phyloP scores from a whole-genome alignment of 2,113 vertebrate genomes.

The Dasyornis broadbenti region DNA sequence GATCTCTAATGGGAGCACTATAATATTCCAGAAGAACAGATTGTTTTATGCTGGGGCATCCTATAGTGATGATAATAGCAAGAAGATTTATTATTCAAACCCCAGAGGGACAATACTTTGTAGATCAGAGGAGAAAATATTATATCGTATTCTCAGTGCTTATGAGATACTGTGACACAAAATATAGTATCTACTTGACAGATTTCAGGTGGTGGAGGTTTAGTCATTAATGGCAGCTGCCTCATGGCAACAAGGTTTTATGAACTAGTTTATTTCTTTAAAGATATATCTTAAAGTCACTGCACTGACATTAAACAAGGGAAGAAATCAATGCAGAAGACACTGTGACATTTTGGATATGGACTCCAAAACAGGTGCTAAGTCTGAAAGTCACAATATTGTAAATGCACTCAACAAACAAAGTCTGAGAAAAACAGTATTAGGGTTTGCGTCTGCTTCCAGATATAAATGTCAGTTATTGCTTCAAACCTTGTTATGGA shows the following conservation, averaged over 20 bases:
- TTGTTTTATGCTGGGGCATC: background rate
- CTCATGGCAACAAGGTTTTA: background rate
- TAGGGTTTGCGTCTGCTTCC: background rate
- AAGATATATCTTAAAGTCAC: background rate
- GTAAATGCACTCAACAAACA: background rate
- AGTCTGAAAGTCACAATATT: slow-evolving; percentile 6
- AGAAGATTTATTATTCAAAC: slow-evolving; percentile 14
- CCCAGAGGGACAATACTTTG: background rate
- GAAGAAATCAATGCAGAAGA: slow-evolving; percentile 18
- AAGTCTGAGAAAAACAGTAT: background rate
- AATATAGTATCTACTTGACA: background rate
- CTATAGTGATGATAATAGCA: background rate
- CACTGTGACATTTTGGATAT: background rate
- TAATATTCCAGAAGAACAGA: slow-evolving; percentile 1
- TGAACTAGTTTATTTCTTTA: background rate
- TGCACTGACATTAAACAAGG: background rate
- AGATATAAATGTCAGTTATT: background rate
- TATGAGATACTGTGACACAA: background rate
- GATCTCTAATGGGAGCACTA: background rate
- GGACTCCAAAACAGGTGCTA: background rate
- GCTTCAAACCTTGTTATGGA: background rate
- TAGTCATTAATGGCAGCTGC: background rate
- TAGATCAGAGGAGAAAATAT: background rate
- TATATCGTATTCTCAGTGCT: background rate
- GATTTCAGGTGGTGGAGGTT: background rate